A percentile compares a stretch with the other conserved stretches of the same genome.
These are phyloP conservation scores for Mimachlamys varia DNA, from an alignment of 2,888 invertebrate genomes.

Conservation along the genomic window DNA sequence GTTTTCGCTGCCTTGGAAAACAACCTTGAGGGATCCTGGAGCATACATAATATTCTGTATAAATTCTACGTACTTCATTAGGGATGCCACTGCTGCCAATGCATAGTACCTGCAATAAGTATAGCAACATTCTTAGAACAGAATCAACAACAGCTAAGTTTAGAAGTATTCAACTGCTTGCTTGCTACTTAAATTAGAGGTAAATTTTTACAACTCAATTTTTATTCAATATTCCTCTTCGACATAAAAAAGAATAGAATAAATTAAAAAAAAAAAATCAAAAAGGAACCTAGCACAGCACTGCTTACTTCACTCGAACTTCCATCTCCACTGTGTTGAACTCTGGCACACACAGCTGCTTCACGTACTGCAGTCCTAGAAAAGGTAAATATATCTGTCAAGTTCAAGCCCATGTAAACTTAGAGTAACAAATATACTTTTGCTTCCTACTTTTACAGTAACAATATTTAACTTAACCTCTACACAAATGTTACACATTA, in stretches of 20 bases:
- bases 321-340: conserved; percentile 83
- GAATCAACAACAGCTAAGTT: too few relatives aligned
- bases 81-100: conserved; percentile 91
- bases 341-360: conserved; percentile 88
- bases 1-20: conserved; percentile 91
- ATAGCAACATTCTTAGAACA: neutral
- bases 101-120: conserved; percentile 89
- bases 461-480: too few relatives aligned
- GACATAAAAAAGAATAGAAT: too few relatives aligned
- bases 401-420: too few relatives aligned
- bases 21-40: conserved; percentile 89
- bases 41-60: conserved; percentile 90
- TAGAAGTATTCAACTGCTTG: too few relatives aligned
- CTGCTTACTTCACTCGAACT: conserved; percentile 79
- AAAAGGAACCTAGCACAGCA: neutral
- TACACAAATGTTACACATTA: too few relatives aligned
- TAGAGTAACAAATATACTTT: too few relatives aligned
- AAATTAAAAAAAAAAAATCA: too few relatives aligned
- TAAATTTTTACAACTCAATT: too few relatives aligned
- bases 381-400: conserved; percentile 39
- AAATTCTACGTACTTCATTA: conserved; percentile 92
- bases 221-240: too few relatives aligned
- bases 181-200: too few relatives aligned
- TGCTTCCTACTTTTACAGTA: too few relatives aligned
- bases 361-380: conserved; percentile 87